phyloP scores from a whole-genome alignment of 2,888 invertebrate species.

The Peribatodes rhomboidaria region DNA sequence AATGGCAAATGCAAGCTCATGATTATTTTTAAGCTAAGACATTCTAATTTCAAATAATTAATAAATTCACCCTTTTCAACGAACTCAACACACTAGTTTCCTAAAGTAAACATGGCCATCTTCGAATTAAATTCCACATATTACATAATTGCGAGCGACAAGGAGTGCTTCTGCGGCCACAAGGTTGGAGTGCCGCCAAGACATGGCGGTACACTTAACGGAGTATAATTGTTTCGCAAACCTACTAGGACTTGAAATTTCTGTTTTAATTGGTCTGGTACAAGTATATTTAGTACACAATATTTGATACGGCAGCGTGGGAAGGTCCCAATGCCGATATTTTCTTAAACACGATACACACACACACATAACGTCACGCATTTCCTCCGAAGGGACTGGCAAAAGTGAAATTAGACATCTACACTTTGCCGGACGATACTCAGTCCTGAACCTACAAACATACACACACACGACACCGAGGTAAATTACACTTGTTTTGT shows the following conservation, averaged over 20 bases:
- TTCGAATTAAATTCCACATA: conserved; percentile 7
- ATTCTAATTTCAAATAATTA: neutral
- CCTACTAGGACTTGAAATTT: neutral
- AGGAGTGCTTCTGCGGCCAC: neutral
- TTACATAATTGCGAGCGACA: conserved; percentile 8
- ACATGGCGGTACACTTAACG: conserved; percentile 2
- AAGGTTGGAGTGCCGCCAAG: conserved; percentile 10
- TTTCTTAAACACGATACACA: no score
- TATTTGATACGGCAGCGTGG: no score
- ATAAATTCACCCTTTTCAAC: no score
- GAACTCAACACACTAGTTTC: neutral
- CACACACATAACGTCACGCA: no score
- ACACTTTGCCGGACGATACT: no score
- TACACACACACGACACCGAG: no score
- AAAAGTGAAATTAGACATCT: no score
- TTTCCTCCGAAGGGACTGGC: no score
- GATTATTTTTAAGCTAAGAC: neutral
- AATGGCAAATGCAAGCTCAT: no score
- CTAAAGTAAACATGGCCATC: neutral
- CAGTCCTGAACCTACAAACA: no score
- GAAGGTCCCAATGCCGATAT: neutral
- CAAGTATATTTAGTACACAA: no score
- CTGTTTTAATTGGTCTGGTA: conserved; percentile 7
- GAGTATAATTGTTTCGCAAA: conserved; percentile 9
- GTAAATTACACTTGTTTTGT: no score